Evolutionary conservation across 2,888 invertebrate genomes (phyloP), one percentile per base, ranked within the genome.

Genomic region (Lepeophtheirus nordmannii): DNA sequence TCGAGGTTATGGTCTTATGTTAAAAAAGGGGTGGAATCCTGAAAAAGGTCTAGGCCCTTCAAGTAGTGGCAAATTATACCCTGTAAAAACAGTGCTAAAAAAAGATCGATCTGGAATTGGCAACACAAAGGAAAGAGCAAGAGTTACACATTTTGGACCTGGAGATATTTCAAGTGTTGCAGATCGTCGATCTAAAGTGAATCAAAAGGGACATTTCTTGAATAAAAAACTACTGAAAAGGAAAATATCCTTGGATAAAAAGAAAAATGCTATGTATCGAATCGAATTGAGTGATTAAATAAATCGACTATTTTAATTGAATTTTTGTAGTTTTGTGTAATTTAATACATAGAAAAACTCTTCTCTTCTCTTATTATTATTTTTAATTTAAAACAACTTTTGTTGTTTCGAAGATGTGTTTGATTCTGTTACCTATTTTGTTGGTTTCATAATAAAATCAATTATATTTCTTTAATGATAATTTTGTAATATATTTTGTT

Each of bases 11-110:
- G 40, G 17, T 1, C 39, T 62, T 10, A 62, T 62, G 62, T 10
- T 62, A 14, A 38, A 62, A 37, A 17, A 17, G 9, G 62, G 62
- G 11, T 62, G 62, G 62, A 20, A 62, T 11, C 12, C 20, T 10
- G 30, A 62, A 11, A 62, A 62, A 8, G 62, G 62, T 11, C n/a
- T 62, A 20, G 62, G 62, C 14, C 62, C 62, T 39, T 20, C n/a
- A 11, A 7, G 23, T 22, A 17, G 17, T 38, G 62, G 62, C 10
- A 62, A 62, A 23, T 17, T 39, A 20, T 62, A 39, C 30, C 62
- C 62, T 11, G 62, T 62, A 9, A 62, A 62, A n/a, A 62, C 62
- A 10, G 40, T 40, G 17, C 17, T 62, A 14, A 62, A 62, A 40
- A 38, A 41, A 39, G 62, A 62, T 30, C 38, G 40, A 17, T 20